Percentiles rank a stretch among this genome's conserved stretches.
Conservation (phyloP, 2,113 vertebrate genomes). For the Coptodon rendalli region DNA sequence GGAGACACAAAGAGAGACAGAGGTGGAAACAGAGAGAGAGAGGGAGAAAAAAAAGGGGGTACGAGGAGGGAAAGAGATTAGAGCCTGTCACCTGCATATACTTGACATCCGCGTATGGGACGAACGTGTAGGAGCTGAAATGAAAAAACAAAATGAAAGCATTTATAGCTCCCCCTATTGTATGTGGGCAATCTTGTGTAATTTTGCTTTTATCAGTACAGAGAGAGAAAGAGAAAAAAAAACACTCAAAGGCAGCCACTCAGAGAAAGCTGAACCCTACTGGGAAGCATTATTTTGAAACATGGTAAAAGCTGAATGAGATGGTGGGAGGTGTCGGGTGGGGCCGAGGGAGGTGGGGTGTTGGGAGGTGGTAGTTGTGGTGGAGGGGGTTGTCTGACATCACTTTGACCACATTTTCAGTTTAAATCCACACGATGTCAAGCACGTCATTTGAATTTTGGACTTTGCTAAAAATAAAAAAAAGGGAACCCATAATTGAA, state of each 20-base stretch:
- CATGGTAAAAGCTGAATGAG: conserved; percentile 21
- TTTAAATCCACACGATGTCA: not conserved
- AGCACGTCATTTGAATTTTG: conserved; percentile 9
- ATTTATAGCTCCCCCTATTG: not conserved
- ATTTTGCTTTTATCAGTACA: conserved; percentile 31
- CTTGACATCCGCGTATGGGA: conserved; percentile 20
- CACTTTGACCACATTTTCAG: conserved; percentile 1
- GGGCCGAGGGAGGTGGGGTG: not conserved
- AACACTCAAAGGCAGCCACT: conserved; percentile 6
- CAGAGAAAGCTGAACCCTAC: conserved; percentile 12
- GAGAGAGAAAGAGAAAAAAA: not conserved
- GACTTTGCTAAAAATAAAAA: not conserved
- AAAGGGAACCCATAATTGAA: conserved; percentile 29
- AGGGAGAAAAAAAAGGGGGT: not conserved
- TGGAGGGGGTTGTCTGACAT: not conserved
- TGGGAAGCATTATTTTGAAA: conserved; percentile 19
- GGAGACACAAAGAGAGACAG: conserved; percentile 53
- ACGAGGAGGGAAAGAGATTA: not conserved
- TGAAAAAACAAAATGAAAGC: conserved; percentile 4
- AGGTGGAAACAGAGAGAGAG: conserved; percentile 8
- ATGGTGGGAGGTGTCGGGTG: not conserved
- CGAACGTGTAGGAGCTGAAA: not conserved
- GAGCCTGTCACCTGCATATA: conserved; percentile 38
- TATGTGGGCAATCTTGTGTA: conserved; percentile 23
- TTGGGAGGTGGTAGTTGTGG: not conserved